Evolutionary conservation across 2,888 invertebrate species (phyloP).

Genomic region (Octodonta nipae): DNA sequence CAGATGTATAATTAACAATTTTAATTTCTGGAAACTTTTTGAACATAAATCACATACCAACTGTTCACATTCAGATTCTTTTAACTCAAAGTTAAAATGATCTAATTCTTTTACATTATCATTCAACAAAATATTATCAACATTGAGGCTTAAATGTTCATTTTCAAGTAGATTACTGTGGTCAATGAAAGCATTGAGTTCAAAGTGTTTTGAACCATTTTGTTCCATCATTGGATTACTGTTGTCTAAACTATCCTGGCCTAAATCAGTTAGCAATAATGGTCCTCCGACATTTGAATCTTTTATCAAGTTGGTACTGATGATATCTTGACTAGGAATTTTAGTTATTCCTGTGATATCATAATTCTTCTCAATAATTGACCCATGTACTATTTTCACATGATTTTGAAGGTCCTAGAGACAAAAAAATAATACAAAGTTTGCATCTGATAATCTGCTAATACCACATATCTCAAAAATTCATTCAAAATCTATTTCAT

Average conservation of each 20-base stretch:
- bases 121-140: slow-evolving; percentile 23
- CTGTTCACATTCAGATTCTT: slow-evolving; percentile 18
- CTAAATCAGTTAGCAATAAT: slow-evolving; percentile 23
- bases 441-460: not conserved
- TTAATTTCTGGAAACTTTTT: slow-evolving; percentile 23
- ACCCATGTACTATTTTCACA: slow-evolving; percentile 18
- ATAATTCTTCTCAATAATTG: not conserved
- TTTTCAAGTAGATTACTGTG: slow-evolving; percentile 16
- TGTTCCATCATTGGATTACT: too few relatives aligned
- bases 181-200: not conserved
- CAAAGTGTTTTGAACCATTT: slow-evolving; percentile 19
- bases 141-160: slow-evolving; percentile 24
- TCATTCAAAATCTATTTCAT: not conserved
- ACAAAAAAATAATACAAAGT: not conserved
- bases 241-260: slow-evolving; percentile 28
- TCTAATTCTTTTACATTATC: slow-evolving; percentile 25
- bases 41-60: slow-evolving; percentile 31
- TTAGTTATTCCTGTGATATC: not conserved
- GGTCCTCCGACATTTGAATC: slow-evolving; percentile 24
- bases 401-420: slow-evolving; percentile 12
- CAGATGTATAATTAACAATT: slow-evolving; percentile 33
- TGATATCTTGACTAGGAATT: not conserved
- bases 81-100: slow-evolving; percentile 27
- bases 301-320: too few relatives aligned
- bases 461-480: not conserved